Base-by-base conservation (phyloP, 2,797 vertebrate genomes). In the Atherinosoma microstoma region DNA sequence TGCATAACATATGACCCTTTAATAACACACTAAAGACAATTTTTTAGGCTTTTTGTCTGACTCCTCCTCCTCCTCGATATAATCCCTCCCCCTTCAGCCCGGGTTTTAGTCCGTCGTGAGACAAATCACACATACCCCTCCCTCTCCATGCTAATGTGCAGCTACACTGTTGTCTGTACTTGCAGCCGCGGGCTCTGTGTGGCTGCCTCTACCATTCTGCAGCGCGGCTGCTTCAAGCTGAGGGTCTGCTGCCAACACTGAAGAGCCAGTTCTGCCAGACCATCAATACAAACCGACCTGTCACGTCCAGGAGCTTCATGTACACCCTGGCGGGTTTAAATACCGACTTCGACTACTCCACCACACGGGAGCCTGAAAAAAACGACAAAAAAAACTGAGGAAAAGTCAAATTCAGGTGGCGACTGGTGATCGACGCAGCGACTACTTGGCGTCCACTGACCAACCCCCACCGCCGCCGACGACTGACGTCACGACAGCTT, bases 61-160 rank as follows among this genome's bases (percentile, higher is more conserved):
- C 24, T 27, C 24, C 94, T 85, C 93, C 93, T 77, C 91, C 92
- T 67, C 77, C 82, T 78, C 35, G 58, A 2, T 59, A 0, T 78
- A 34, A 58, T 5, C 80, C 89, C 83, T 68, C 88, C 89, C 84
- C 76, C 73, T 27, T 42, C 42, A 40, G 38, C 53, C 69, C 70
- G 59, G 30, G 58, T 53, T 67, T 75, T 20, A 53, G 64, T 61
- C 75, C 40, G 53, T 62, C 45, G 18, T 10, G 69, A 27, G 64
- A 64, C 32, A 67, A 53, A 61, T 47, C 80, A 22, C 54, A 61
- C 65, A 29, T 71, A 51, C 74, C 82, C 79, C 81, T 64, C 84
- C 83, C 73, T 42, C 61, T 54, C 65, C 67, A 69, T 70, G 83
- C 80, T 80, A 86, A 84, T 82, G 73, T 58, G 70, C 82, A 38